Evolutionary conservation across 2,888 invertebrate species (phyloP).

Genomic region (Epinotia ramella): DNA sequence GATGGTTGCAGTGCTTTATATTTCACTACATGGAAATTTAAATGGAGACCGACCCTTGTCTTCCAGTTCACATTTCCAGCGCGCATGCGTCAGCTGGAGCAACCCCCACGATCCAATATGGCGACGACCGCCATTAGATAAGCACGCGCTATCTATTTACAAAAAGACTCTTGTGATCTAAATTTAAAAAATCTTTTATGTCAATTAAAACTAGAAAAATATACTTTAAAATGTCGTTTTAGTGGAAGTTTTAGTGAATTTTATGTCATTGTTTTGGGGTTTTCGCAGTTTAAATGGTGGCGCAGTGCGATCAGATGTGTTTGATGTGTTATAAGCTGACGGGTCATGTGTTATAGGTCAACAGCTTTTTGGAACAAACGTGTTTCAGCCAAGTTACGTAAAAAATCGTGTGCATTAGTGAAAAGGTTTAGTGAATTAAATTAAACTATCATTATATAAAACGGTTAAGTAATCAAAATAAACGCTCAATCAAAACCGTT

Average conservation of each 20-base stretch:
- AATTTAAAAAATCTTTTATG: conserved; percentile 12
- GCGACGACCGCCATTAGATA: conserved; percentile 77
- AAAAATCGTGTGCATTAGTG: neutral
- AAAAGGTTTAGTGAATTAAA: conserved; percentile 11
- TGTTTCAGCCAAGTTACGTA: conserved; percentile 17
- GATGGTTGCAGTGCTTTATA: conserved; percentile 30
- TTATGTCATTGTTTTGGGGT: conserved; percentile 39
- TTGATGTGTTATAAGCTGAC: conserved; percentile 60
- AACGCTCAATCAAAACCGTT: neutral
- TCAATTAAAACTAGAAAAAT: conserved; percentile 39
- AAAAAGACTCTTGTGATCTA: conserved; percentile 41
- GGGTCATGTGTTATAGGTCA: conserved; percentile 59
- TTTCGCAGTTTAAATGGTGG: conserved; percentile 54
- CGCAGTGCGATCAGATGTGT: conserved; percentile 74
- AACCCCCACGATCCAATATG: conserved; percentile 80
- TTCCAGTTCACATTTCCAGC: conserved; percentile 40
- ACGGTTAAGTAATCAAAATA: conserved; percentile 10
- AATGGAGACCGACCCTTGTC: conserved; percentile 38
- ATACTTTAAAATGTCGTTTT: conserved; percentile 46
- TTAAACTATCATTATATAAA: conserved; percentile 13
- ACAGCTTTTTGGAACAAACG: conserved; percentile 58
- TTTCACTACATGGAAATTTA: conserved; percentile 40
- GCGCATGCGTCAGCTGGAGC: conserved; percentile 74
- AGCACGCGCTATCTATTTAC: conserved; percentile 77
- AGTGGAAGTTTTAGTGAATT: conserved; percentile 40